These are phyloP conservation scores for Lasius platythorax DNA, from an alignment of 2,888 invertebrate species.

Conservation along the genomic window DNA sequence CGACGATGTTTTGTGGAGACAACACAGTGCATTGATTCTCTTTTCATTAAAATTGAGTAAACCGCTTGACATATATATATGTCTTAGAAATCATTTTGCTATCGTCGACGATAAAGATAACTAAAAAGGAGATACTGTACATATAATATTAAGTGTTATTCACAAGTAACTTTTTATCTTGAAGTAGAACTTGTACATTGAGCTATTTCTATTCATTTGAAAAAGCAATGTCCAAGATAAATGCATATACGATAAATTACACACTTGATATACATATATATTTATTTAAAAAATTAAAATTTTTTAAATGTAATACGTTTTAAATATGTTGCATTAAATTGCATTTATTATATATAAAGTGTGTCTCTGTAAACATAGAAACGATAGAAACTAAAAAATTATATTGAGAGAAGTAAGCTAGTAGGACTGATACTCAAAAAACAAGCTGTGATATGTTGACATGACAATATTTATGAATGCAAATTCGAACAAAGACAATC, in stretches of 20 bases:
- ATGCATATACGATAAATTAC: background rate
- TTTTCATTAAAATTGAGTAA: slow-evolving; percentile 60
- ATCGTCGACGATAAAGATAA: slow-evolving; percentile 62
- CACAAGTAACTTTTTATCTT: slow-evolving; percentile 10
- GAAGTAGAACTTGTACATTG: background rate
- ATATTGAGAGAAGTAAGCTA: background rate
- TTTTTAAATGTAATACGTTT: background rate
- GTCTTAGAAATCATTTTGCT: slow-evolving; percentile 66
- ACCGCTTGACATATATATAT: slow-evolving; percentile 46
- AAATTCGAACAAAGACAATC: background rate
- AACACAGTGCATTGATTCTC: slow-evolving; percentile 67
- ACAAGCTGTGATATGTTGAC: too few relatives aligned
- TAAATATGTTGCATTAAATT: background rate
- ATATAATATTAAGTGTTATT: slow-evolving; percentile 30
- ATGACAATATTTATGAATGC: background rate
- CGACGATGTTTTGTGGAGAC: slow-evolving; percentile 68
- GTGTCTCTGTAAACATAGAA: background rate
- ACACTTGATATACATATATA: background rate
- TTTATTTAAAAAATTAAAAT: slow-evolving; percentile 7
- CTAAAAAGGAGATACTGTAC: slow-evolving; percentile 16
- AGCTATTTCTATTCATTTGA: background rate
- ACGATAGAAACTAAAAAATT: slow-evolving; percentile 8
- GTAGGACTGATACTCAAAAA: background rate
- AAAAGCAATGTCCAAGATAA: background rate
- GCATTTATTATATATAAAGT: background rate